Evolutionary conservation across 2,888 invertebrate species (phyloP).

Genomic region (Oscheius onirici): DNA sequence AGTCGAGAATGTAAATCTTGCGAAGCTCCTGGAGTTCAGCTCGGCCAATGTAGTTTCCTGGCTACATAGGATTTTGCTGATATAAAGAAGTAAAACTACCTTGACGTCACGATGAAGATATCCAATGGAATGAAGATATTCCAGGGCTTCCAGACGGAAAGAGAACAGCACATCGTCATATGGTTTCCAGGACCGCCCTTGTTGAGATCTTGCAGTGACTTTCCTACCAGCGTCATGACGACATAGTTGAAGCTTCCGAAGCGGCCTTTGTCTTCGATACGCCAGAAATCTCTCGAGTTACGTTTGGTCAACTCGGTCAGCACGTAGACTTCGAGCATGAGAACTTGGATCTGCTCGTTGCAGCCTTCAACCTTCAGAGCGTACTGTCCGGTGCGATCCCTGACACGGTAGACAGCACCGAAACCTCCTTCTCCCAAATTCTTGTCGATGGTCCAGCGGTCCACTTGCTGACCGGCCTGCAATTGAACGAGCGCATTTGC

Average conservation of each 20-base stretch:
- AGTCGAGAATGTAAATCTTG: slow-evolving; percentile 57
- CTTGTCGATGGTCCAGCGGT: slow-evolving; percentile 65
- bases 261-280: slow-evolving; percentile 57
- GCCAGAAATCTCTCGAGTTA: slow-evolving; percentile 63
- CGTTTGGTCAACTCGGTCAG: slow-evolving; percentile 59
- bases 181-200: too few relatives aligned
- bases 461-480: slow-evolving; percentile 58
- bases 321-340: slow-evolving; percentile 66
- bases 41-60: slow-evolving; percentile 55
- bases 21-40: slow-evolving; percentile 50
- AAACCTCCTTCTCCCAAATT: slow-evolving; percentile 67
- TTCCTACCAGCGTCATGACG: too few relatives aligned
- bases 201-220: too few relatives aligned
- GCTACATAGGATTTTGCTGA: too few relatives aligned
- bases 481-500: slow-evolving; percentile 63
- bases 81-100: too few relatives aligned
- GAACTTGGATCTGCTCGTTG: slow-evolving; percentile 58
- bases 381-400: slow-evolving; percentile 58
- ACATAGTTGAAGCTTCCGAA: not conserved
- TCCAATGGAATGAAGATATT: too few relatives aligned
- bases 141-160: too few relatives aligned
- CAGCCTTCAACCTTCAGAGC: slow-evolving; percentile 61
- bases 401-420: slow-evolving; percentile 63
- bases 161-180: too few relatives aligned
- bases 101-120: too few relatives aligned